phyloP scores from a whole-genome alignment of 2,797 vertebrate genomes.

The Hafferia zeledoni region DNA sequence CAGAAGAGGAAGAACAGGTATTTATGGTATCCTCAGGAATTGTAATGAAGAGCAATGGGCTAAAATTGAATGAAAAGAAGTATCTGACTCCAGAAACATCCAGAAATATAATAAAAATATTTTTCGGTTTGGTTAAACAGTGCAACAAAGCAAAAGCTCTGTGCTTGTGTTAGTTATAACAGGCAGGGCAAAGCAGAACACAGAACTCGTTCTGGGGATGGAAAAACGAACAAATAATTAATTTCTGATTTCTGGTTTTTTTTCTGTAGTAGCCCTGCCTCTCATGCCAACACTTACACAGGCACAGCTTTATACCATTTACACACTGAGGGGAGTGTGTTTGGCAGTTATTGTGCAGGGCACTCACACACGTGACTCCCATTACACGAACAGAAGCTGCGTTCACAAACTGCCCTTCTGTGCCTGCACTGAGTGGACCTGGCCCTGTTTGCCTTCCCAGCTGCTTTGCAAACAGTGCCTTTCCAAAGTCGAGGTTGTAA shows the following conservation, averaged over 20 bases:
- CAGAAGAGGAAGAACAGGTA: background rate
- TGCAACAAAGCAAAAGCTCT: background rate
- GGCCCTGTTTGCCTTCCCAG: background rate
- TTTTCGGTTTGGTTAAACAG: background rate
- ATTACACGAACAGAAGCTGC: background rate
- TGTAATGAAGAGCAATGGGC: background rate
- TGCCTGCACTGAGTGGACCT: background rate
- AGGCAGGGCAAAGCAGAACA: constrained; percentile 7
- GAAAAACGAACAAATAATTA: constrained; percentile 34
- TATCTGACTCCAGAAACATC: background rate
- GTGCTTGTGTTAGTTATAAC: background rate
- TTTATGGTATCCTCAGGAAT: background rate
- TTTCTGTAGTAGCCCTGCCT: background rate
- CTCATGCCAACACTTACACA: constrained; percentile 42
- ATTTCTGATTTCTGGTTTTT: constrained; percentile 39
- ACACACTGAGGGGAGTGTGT: constrained; percentile 50
- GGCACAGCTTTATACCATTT: constrained; percentile 50
- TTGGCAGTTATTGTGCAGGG: background rate
- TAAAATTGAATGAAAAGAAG: background rate
- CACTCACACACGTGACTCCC: constrained; percentile 48
- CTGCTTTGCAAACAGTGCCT: background rate
- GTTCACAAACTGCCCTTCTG: constrained; percentile 29
- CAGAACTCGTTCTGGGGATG: background rate
- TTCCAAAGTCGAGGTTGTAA: background rate
- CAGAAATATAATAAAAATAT: background rate